A percentile compares a stretch with the other conserved stretches of the same genome.
Evolutionary conservation across 2,888 invertebrate species (phyloP).

Genomic region (Chrysotoxum bicinctum): DNA sequence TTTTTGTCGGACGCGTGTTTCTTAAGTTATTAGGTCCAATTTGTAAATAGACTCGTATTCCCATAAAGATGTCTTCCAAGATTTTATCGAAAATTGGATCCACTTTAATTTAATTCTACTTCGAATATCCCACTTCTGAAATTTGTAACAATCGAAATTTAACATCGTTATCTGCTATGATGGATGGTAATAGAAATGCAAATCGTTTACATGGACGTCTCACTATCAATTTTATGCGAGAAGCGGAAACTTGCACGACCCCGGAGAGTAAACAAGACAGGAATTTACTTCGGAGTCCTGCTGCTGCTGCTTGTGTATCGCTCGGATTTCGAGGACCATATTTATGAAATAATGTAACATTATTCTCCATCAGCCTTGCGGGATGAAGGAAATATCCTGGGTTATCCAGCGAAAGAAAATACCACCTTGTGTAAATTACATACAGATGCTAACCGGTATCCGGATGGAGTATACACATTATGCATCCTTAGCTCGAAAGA

Average conservation of each 20-base stretch:
- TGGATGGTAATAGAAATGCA: constrained; percentile 64
- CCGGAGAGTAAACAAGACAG: constrained; percentile 34
- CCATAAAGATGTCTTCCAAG: not conserved
- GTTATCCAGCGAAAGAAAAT: constrained; percentile 2
- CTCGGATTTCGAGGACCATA: constrained; percentile 16
- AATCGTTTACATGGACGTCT: constrained; percentile 38
- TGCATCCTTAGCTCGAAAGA: constrained; percentile 24
- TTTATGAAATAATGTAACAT: constrained; percentile 48
- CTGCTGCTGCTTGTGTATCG: not conserved
- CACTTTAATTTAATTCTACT: not conserved
- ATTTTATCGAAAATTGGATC: not conserved
- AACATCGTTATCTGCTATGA: constrained; percentile 29
- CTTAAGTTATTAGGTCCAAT: not conserved
- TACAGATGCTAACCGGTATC: constrained; percentile 49
- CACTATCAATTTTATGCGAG: not conserved
- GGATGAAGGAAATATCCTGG: constrained; percentile 5
- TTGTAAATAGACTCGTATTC: not conserved
- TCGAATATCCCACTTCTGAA: constrained; percentile 6
- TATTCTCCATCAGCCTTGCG: not conserved
- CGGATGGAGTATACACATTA: constrained; percentile 34
- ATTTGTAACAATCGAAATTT: constrained; percentile 46
- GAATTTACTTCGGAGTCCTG: constrained; percentile 13
- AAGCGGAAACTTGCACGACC: not conserved
- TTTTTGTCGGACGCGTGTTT: not conserved
- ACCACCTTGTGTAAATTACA: constrained; percentile 44